Evolutionary conservation across 2,888 invertebrate genomes (phyloP).

Genomic region (Eilema caniola): DNA sequence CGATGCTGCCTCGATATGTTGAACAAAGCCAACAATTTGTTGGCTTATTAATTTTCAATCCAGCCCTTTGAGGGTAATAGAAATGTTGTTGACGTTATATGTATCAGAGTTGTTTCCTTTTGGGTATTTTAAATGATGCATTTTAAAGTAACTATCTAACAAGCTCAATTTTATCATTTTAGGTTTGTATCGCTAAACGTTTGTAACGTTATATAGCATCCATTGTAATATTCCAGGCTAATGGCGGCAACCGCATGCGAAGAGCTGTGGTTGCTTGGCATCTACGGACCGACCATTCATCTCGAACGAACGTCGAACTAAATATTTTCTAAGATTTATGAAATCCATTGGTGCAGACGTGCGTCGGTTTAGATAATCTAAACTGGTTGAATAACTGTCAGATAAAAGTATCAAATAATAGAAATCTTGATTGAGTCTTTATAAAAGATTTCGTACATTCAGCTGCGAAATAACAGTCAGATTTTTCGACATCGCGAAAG

Average conservation of each 20-base stretch:
- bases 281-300: slow-evolving; percentile 70
- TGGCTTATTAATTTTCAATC: slow-evolving; percentile 60
- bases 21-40: slow-evolving; percentile 72
- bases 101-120: slow-evolving; percentile 9
- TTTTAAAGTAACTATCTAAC: neutral
- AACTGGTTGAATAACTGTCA: slow-evolving; percentile 17
- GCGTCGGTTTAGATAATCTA: neutral
- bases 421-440: neutral
- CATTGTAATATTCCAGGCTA: slow-evolving; percentile 64
- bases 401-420: slow-evolving; percentile 7
- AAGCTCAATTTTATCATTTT: slow-evolving; percentile 40
- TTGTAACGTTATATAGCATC: slow-evolving; percentile 62
- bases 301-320: slow-evolving; percentile 70
- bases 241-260: slow-evolving; percentile 69
- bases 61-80: slow-evolving; percentile 58
- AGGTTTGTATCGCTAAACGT: slow-evolving; percentile 56
- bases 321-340: slow-evolving; percentile 58
- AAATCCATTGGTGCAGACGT: slow-evolving; percentile 31
- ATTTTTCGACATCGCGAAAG: neutral
- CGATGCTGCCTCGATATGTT: slow-evolving; percentile 66
- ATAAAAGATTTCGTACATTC: neutral
- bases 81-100: slow-evolving; percentile 52
- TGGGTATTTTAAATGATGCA: neutral
- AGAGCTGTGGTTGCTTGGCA: slow-evolving; percentile 68
- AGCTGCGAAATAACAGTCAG: neutral